Evolutionary conservation across 2,113 vertebrate species (phyloP).

Genomic region (Zapus hudsonius): DNA sequence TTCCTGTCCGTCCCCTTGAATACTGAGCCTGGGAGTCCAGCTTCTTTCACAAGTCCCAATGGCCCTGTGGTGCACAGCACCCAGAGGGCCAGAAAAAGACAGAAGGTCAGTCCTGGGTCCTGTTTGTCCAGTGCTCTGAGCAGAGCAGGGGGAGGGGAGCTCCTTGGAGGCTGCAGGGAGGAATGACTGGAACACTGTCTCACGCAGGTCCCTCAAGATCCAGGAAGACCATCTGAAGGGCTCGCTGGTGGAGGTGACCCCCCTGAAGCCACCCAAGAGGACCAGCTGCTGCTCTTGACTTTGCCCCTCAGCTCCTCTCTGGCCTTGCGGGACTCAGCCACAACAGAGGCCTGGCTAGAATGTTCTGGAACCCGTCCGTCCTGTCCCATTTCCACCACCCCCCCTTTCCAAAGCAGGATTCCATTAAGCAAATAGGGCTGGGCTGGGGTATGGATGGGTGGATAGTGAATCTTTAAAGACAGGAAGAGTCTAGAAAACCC

Average conservation of each 20-base stretch:
- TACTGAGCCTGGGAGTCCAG: not conserved
- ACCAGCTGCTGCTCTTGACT: conserved; percentile 88
- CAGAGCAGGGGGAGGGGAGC: not conserved
- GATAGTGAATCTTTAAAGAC: not conserved
- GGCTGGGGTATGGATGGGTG: rapidly evolving
- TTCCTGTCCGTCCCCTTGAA: not conserved
- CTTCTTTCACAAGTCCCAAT: not conserved
- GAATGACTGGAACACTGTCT: not conserved
- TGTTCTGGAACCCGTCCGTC: no score
- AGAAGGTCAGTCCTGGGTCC: not conserved
- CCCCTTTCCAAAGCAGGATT: not conserved
- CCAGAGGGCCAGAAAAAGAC: not conserved
- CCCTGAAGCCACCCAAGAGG: conserved; percentile 81
- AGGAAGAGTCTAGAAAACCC: not conserved
- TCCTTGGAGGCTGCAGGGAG: not conserved
- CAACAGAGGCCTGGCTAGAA: not conserved
- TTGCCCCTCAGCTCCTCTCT: conserved; percentile 32
- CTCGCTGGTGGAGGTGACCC: conserved; percentile 76
- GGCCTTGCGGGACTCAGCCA: not conserved
- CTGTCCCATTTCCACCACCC: not conserved
- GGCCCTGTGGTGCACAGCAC: not conserved
- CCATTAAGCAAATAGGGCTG: not conserved
- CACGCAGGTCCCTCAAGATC: conserved; percentile 88
- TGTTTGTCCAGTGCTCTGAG: not conserved
- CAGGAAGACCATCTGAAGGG: conserved; percentile 80